These are phyloP conservation scores for Chrysogorgia sp. DNA, from an alignment of 92 coral and sea anemone genomes.

Conservation along the genomic window DNA sequence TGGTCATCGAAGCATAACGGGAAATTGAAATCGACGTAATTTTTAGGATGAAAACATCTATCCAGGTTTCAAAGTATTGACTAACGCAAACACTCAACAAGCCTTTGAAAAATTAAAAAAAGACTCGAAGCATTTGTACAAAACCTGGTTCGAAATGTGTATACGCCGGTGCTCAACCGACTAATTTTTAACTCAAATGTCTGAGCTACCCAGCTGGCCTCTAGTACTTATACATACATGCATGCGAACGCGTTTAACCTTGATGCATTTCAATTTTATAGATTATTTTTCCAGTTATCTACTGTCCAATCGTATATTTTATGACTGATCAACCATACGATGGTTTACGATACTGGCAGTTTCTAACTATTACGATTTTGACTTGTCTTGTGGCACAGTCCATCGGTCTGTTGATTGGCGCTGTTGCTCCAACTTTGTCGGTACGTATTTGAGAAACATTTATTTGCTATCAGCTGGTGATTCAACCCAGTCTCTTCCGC, in stretches of 20 bases:
- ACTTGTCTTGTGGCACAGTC: slow-evolving; percentile 99
- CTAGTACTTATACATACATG: not conserved
- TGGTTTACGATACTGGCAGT: slow-evolving; percentile 94
- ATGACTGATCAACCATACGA: slow-evolving; percentile 98
- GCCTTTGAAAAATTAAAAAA: too few species aligned
- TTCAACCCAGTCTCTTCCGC: too few species aligned
- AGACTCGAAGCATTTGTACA: too few species aligned
- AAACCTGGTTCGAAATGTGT: too few species aligned
- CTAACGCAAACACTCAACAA: too few species aligned
- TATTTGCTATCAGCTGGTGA: not conserved
- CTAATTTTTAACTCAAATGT: too few species aligned
- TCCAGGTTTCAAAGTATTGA: too few species aligned
- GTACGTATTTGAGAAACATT: slow-evolving; percentile 46
- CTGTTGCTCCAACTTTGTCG: slow-evolving; percentile 99
- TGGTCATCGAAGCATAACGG: too few species aligned
- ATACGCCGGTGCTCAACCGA: too few species aligned
- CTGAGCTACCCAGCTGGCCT: too few species aligned
- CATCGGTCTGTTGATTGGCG: slow-evolving; percentile 92
- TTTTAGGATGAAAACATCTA: too few species aligned
- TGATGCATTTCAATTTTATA: not conserved
- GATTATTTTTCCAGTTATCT: slow-evolving; percentile 91
- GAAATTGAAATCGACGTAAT: too few species aligned
- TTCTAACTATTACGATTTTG: slow-evolving; percentile 81
- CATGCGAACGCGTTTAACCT: not conserved
- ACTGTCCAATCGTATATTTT: slow-evolving; percentile 97